These are phyloP conservation scores for Nibea coibor DNA, from an alignment of 2,113 vertebrate genomes.

Conservation along the genomic window DNA sequence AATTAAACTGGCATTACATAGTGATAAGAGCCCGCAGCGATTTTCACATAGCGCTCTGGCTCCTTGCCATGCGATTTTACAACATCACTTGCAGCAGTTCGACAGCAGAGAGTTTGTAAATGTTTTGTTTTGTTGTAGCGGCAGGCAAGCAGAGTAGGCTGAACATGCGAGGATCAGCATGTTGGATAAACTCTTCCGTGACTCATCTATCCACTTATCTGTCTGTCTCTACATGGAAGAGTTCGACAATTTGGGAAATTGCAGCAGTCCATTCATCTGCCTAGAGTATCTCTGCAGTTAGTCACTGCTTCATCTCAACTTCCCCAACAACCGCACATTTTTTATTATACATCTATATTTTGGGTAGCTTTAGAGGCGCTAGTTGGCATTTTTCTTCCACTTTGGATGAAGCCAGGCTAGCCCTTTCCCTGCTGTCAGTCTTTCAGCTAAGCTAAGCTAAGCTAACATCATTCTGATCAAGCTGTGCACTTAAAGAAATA, in stretches of 20 bases:
- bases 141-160: neutral
- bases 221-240: neutral
- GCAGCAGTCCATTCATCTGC: neutral
- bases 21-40: slow-evolving; percentile 45
- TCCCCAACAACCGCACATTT: neutral
- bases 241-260: neutral
- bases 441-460: neutral
- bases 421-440: neutral
- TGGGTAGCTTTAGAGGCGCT: neutral
- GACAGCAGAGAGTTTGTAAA: slow-evolving; percentile 27
- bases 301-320: neutral
- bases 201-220: neutral
- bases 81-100: slow-evolving; percentile 37
- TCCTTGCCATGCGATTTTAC: slow-evolving; percentile 47
- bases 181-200: neutral
- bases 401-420: neutral
- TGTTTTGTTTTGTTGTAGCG: slow-evolving; percentile 20
- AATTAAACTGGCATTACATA: slow-evolving; percentile 55
- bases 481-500: neutral
- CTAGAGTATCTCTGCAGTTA: neutral
- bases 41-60: slow-evolving; percentile 46
- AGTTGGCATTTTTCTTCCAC: neutral
- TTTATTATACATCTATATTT: neutral
- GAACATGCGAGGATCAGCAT: neutral
- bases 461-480: neutral